A percentile compares a stretch with the other conserved stretches of the same genome.
Evolutionary conservation across 53 echinoderm and acorn worm species (phyloP).

Genomic region (Pentamera pediparva): DNA sequence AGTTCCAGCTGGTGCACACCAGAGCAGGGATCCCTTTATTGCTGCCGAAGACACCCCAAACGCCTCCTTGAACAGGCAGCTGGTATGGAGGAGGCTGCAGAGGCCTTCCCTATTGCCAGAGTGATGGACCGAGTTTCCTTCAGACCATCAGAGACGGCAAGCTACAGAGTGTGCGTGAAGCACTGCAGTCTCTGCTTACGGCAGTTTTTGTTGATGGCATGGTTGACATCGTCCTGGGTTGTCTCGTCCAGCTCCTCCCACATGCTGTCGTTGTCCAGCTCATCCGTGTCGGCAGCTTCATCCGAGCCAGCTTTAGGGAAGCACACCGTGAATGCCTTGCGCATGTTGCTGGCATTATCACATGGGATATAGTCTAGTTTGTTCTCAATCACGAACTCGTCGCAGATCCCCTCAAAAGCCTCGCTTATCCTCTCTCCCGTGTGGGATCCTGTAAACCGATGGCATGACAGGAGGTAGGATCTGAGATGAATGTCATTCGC

Average conservation of each 20-base stretch:
- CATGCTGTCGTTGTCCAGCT: slow-evolving; percentile 11
- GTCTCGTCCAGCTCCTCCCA: slow-evolving; percentile 14
- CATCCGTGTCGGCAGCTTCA: not conserved
- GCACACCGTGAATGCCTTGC: slow-evolving; percentile 27
- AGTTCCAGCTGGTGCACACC: slow-evolving; percentile 30
- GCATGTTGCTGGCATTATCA: slow-evolving; percentile 36
- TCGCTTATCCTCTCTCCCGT: slow-evolving; percentile 25
- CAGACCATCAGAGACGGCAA: slow-evolving; percentile 16
- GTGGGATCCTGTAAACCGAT: slow-evolving; percentile 14
- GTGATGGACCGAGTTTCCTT: slow-evolving; percentile 14
- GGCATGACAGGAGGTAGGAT: slow-evolving; percentile 11
- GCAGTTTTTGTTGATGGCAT: slow-evolving; percentile 8
- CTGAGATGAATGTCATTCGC: not conserved
- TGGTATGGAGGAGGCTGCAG: slow-evolving; percentile 1
- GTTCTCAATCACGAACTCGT: slow-evolving; percentile 18
- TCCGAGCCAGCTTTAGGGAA: not conserved
- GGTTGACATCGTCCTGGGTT: slow-evolving; percentile 10
- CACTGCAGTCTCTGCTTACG: slow-evolving; percentile 33
- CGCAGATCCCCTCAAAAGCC: slow-evolving; percentile 21
- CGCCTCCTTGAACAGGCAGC: slow-evolving; percentile 15
- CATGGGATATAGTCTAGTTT: slow-evolving; percentile 16
- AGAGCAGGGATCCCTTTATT: slow-evolving; percentile 26
- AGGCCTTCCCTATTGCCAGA: slow-evolving; percentile 1
- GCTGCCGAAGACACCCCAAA: slow-evolving; percentile 9
- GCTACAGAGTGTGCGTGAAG: slow-evolving; percentile 30